These are phyloP conservation scores for Eulimnadia texana DNA, from an alignment of 1,140 invertebrate species.

Conservation along the genomic window DNA sequence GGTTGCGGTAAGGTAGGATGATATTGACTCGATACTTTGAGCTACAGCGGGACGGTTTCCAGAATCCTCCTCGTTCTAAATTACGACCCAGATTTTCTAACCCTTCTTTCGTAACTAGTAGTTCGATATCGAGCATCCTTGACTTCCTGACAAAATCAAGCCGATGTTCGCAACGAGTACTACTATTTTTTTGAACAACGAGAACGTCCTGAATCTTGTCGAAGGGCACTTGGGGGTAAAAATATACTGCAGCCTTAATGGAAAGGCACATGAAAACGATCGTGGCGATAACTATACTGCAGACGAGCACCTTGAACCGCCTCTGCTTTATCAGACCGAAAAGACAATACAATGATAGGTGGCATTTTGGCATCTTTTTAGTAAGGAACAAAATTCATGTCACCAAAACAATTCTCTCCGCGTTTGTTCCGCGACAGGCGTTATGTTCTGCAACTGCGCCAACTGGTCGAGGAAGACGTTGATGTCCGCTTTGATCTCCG, in stretches of 20 bases:
- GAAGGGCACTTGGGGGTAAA: not conserved
- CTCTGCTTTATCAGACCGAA: not conserved
- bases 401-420: not conserved
- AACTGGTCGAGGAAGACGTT: constrained; percentile 56
- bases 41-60: constrained; percentile 52
- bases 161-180: not conserved
- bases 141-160: not conserved
- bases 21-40: constrained; percentile 65
- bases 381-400: not conserved
- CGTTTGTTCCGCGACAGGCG: not conserved
- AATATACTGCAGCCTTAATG: not conserved
- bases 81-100: constrained; percentile 8
- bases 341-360: not conserved
- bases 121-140: not conserved
- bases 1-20: constrained; percentile 74
- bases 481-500: constrained; percentile 59
- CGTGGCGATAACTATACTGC: not conserved
- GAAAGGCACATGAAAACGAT: not conserved
- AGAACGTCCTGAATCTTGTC: not conserved
- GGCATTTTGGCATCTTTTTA: not conserved
- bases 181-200: not conserved
- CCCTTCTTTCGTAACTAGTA: constrained; percentile 10
- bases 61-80: constrained; percentile 44
- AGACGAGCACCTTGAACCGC: not conserved
- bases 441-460: constrained; percentile 36